phyloP scores from a whole-genome alignment of 2,113 vertebrate species.

The Numenius arquata region DNA sequence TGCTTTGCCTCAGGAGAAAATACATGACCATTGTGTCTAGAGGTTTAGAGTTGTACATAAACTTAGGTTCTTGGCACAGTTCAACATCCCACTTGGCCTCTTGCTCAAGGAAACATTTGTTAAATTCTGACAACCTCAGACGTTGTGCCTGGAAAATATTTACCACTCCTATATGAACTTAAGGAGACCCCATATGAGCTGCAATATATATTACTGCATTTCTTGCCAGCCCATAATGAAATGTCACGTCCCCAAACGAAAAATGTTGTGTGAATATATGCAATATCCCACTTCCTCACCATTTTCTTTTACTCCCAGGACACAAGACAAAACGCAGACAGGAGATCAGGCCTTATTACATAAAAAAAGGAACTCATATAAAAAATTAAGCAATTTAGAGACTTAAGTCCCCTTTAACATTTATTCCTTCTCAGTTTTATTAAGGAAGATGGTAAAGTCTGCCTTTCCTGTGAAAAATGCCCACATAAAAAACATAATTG shows the following conservation, averaged over 20 bases:
- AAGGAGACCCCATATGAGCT: neutral
- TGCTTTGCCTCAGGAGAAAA: neutral
- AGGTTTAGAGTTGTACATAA: neutral
- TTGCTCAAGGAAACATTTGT: neutral
- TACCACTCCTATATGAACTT: neutral
- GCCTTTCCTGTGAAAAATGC: neutral
- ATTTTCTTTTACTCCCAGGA: neutral
- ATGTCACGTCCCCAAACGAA: neutral
- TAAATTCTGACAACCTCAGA: neutral
- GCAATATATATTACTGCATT: neutral
- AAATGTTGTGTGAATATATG: neutral
- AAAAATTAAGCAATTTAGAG: neutral
- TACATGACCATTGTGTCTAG: neutral
- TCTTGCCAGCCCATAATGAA: neutral
- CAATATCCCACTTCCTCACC: neutral
- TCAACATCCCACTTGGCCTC: neutral
- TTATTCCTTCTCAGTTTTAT: neutral
- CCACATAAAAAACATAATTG: neutral
- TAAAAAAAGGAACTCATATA: rapidly evolving
- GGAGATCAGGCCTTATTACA: neutral
- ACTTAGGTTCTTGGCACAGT: neutral
- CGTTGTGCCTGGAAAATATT: neutral
- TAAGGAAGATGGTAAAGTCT: neutral
- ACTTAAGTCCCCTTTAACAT: neutral
- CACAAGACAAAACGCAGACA: neutral